These are phyloP conservation scores for Aporrectodea caliginosa DNA, from an alignment of 1,140 invertebrate genomes.

Conservation along the genomic window DNA sequence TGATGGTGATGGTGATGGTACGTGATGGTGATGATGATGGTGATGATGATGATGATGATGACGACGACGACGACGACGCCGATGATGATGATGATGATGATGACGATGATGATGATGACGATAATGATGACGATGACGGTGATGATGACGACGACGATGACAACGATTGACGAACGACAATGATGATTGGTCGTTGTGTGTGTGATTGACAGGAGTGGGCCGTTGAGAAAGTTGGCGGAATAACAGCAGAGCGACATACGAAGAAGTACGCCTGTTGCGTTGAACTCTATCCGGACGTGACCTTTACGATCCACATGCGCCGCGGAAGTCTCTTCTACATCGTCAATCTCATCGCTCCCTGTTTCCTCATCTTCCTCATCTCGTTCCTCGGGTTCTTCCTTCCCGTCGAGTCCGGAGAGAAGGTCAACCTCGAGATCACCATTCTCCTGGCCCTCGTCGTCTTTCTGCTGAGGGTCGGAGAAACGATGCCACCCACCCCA, in stretches of 20 bases:
- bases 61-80: too few species aligned
- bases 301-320: constrained; percentile 92
- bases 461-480: constrained; percentile 70
- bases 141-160: too few species aligned
- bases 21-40: too few species aligned
- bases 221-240: constrained; percentile 21
- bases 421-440: constrained; percentile 64
- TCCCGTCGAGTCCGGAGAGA: constrained; percentile 93
- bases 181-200: too few species aligned
- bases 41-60: too few species aligned
- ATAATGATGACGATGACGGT: too few species aligned
- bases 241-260: constrained; percentile 32
- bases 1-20: too few species aligned
- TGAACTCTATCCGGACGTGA: constrained; percentile 90
- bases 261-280: constrained; percentile 77
- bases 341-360: constrained; percentile 40
- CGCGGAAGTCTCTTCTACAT: constrained; percentile 95
- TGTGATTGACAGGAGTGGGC: constrained; percentile 36
- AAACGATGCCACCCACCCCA: constrained; percentile 90
- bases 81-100: too few species aligned
- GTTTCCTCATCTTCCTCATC: constrained; percentile 69
- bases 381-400: constrained; percentile 93
- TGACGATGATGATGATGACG: too few species aligned
- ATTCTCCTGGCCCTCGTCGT: constrained; percentile 54
- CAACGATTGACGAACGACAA: too few species aligned